These are phyloP conservation scores for Schrankia costaestrigalis DNA, from an alignment of 2,888 invertebrate species.

Conservation along the genomic window DNA sequence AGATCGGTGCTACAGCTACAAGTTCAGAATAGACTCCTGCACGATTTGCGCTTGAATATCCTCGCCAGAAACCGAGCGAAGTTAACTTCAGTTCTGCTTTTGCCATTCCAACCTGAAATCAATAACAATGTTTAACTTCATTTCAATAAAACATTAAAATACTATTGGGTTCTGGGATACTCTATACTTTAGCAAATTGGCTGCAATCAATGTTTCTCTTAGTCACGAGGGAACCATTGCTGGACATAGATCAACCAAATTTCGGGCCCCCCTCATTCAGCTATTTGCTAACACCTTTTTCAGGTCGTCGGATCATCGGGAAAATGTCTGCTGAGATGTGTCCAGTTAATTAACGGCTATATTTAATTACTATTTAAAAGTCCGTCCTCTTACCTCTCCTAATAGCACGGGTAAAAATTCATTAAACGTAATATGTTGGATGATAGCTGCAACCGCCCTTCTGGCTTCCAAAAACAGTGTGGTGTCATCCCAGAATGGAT, in stretches of 20 bases:
- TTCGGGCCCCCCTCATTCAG: too few species aligned
- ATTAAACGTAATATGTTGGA: slow-evolving; percentile 91
- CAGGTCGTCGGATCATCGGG: too few species aligned
- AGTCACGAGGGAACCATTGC: too few species aligned
- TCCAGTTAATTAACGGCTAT: too few species aligned
- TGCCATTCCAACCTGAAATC: slow-evolving; percentile 79
- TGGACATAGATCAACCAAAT: too few species aligned
- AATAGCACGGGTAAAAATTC: slow-evolving; percentile 90
- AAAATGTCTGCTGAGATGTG: too few species aligned
- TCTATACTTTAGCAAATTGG: too few species aligned
- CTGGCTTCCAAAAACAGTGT: slow-evolving; percentile 88
- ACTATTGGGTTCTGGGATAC: too few species aligned
- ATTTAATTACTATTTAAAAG: too few species aligned
- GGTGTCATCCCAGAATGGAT: slow-evolving; percentile 90
- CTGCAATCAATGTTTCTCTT: too few species aligned
- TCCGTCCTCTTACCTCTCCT: slow-evolving; percentile 84
- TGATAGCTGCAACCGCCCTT: slow-evolving; percentile 87
- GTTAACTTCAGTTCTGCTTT: slow-evolving; percentile 82
- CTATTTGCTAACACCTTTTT: too few species aligned
- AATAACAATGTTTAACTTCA: neutral
- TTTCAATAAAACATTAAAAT: too few species aligned
- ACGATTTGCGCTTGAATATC: slow-evolving; percentile 90
- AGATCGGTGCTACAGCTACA: slow-evolving; percentile 87
- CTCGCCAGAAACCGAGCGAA: slow-evolving; percentile 86
- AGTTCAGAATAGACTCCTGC: slow-evolving; percentile 88